A percentile compares a stretch with the other conserved stretches of the same genome.
phyloP scores from a whole-genome alignment of 2,113 vertebrate species.

The Acanthochromis polyacanthus region DNA sequence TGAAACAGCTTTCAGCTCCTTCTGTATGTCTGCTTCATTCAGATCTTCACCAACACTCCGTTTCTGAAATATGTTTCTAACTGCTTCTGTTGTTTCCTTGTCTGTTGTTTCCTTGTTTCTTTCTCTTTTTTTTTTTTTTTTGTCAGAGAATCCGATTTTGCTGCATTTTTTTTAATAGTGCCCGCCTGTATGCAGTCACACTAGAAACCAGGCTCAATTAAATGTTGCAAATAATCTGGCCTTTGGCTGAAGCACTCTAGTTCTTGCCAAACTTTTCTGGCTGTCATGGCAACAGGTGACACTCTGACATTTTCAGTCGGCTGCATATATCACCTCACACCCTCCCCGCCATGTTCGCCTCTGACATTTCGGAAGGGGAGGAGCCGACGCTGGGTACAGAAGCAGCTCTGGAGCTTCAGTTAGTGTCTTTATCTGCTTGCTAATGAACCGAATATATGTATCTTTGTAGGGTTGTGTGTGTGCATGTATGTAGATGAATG shows the following conservation, averaged over 20 bases:
- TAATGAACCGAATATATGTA: conserved; percentile 14
- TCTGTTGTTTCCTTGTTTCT: conserved; percentile 19
- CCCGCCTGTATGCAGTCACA: conserved; percentile 15
- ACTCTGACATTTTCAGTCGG: conserved; percentile 79
- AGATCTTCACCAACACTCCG: conserved; percentile 4
- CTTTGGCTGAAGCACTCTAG: conserved; percentile 73
- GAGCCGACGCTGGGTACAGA: conserved; percentile 43
- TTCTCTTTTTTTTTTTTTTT: not conserved
- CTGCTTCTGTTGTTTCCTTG: not conserved
- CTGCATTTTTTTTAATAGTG: conserved; percentile 26
- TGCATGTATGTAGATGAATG: conserved; percentile 28
- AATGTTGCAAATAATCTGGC: conserved; percentile 70
- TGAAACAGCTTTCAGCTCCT: conserved; percentile 30
- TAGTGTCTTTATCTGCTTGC: conserved; percentile 15
- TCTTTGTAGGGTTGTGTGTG: conserved; percentile 18
- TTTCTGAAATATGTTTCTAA: conserved; percentile 6
- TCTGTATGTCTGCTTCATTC: conserved; percentile 32
- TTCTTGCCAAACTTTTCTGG: conserved; percentile 77
- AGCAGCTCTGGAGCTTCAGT: conserved; percentile 21
- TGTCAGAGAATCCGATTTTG: conserved; percentile 4
- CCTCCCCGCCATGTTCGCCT: conserved; percentile 54
- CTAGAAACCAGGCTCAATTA: conserved; percentile 67
- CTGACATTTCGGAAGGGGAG: conserved; percentile 75
- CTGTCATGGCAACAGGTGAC: conserved; percentile 82
- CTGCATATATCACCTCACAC: conserved; percentile 72